Evolutionary conservation across 2,113 vertebrate species (phyloP).

Genomic region (Pedionomus torquatus): DNA sequence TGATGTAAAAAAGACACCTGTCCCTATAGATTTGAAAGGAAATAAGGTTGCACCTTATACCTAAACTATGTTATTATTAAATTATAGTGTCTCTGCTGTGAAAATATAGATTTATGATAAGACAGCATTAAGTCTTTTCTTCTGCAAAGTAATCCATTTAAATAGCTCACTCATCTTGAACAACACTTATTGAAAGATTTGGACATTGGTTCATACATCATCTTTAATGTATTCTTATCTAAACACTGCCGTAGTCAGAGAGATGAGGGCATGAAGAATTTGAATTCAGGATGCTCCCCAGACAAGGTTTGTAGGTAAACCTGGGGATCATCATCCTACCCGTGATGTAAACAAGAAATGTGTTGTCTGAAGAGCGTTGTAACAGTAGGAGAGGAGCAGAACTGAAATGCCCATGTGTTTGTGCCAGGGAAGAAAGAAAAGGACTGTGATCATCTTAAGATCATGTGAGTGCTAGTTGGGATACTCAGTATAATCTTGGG

Average conservation of each 20-base stretch:
- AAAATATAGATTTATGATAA: slow-evolving; percentile 38
- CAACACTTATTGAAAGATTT: not conserved
- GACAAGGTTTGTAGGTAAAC: not conserved
- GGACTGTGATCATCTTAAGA: not conserved
- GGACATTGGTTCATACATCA: slow-evolving; percentile 7
- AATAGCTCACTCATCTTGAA: slow-evolving; percentile 19
- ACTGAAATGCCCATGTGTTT: not conserved
- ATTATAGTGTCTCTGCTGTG: not conserved
- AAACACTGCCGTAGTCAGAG: not conserved
- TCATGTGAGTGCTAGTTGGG: not conserved
- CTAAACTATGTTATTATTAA: not conserved
- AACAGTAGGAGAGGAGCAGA: not conserved
- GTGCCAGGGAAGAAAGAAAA: not conserved
- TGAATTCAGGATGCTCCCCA: not conserved
- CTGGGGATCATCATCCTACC: not conserved
- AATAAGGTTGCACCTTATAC: not conserved
- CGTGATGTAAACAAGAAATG: not conserved
- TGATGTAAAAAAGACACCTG: not conserved
- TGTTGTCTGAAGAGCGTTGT: not conserved
- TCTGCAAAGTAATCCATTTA: slow-evolving; percentile 19
- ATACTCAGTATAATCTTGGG: not conserved
- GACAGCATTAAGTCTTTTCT: slow-evolving; percentile 1
- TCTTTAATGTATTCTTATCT: slow-evolving; percentile 15
- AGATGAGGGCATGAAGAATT: not conserved
- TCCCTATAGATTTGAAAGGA: not conserved